phyloP scores from a whole-genome alignment of 2,797 vertebrate species.

The Galagoides demidoff region DNA sequence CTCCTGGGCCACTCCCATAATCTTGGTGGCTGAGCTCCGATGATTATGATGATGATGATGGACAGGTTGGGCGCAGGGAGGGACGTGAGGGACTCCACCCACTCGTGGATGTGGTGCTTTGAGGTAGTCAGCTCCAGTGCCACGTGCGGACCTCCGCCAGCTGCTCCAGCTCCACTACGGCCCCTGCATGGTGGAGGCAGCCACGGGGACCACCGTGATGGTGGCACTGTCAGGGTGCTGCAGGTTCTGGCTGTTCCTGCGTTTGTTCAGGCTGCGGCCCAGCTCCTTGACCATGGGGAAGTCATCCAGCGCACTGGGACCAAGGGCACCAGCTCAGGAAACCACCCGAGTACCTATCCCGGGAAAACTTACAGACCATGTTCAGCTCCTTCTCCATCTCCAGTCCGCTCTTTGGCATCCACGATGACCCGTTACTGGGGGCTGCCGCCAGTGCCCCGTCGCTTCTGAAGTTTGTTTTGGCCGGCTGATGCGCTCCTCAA shows the following conservation, averaged over 20 bases:
- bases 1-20: constrained; percentile 93
- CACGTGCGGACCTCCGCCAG: constrained; percentile 93
- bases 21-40: constrained; percentile 91
- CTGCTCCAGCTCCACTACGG: constrained; percentile 91
- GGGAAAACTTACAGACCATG: too few species aligned
- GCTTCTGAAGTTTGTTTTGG: too few species aligned
- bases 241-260: constrained; percentile 95
- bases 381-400: too few species aligned
- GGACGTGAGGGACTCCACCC: constrained; percentile 93
- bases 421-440: too few species aligned
- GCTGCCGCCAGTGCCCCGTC: too few species aligned
- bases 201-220: constrained; percentile 97
- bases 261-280: constrained; percentile 95
- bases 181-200: constrained; percentile 95
- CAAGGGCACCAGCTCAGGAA: too few species aligned
- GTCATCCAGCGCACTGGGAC: too few species aligned
- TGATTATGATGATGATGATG: constrained; percentile 87
- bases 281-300: constrained; percentile 86
- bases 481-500: too few species aligned
- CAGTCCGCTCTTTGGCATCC: too few species aligned
- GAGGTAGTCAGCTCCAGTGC: constrained; percentile 93
- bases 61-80: constrained; percentile 95
- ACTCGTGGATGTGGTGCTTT: constrained; percentile 93
- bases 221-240: constrained; percentile 97
- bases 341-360: too few species aligned